Base-by-base conservation (phyloP, 1,140 invertebrate genomes). In the Cotesia vestalis region DNA sequence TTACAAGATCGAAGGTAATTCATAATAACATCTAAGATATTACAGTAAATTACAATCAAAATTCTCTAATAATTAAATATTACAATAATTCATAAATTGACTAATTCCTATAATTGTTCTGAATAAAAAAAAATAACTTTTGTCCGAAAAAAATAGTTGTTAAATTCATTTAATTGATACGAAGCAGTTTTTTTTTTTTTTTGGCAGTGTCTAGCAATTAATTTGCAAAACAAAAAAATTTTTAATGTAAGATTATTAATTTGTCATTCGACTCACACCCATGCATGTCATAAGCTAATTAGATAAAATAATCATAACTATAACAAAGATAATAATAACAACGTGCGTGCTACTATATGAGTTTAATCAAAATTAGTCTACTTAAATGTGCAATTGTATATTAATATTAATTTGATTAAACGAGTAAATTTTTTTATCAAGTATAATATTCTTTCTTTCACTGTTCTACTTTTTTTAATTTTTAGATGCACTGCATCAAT, bases 181-280 rank as follows among this genome's bases (percentile, higher is more conserved):
- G 36, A 64, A 64, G 62, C 36, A 38, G n/a, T 40, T 38, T 69
- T n/a, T n/a, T n/a, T n/a, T n/a, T n/a, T n/a, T n/a, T n/a, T 69
- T 69, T 69, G 67, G 67, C 67, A 69, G 67, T 69, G 67, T 69
- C 67, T 69, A 69, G 67, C 67, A 59, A 69, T 35, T 57, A 59
- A 20, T 66, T 27, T 38, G 20, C 67, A 60, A 59, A 57, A 46
- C 6, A 46, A 46, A 46, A 46, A 9, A 46, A 46, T 8, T 46
- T 46, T 46, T 46, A 9, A 9, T 40, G 9, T 40, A 40, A 40
- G 38, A 4, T 40, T 40, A 40, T 46, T 46, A 8, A 46, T 46
- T 8, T 9, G 11, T 46, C 11, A 46, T 46, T 46, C 11, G 11
- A 46, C 11, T 63, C 20, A 64, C n/a, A 36, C 11, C 27, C 20